These are phyloP conservation scores for Alethe diademata DNA, from an alignment of 2,113 vertebrate species.

Conservation along the genomic window DNA sequence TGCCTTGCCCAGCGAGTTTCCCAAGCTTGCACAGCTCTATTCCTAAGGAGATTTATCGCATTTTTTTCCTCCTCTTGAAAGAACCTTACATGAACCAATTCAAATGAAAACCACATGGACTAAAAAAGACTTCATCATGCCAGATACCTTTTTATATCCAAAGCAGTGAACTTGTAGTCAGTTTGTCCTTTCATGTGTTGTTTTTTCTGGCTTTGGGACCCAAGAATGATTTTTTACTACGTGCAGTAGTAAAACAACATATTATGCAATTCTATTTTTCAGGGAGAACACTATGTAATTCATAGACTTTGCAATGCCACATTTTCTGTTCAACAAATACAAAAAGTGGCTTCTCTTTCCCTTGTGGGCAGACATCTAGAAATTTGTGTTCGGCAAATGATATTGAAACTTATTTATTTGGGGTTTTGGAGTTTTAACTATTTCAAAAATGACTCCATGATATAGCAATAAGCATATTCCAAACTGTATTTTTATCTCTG, in stretches of 20 bases:
- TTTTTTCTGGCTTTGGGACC: slow-evolving; percentile 71
- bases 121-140: slow-evolving; percentile 53
- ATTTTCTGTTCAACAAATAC: slow-evolving; percentile 55
- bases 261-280: slow-evolving; percentile 76
- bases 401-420: slow-evolving; percentile 9
- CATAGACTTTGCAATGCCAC: slow-evolving; percentile 54
- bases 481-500: not conserved
- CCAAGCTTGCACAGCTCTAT: slow-evolving; percentile 51
- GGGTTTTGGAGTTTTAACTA: not conserved
- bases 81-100: slow-evolving; percentile 76
- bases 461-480: not conserved
- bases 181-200: slow-evolving; percentile 72
- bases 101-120: slow-evolving; percentile 76
- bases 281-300: slow-evolving; percentile 74
- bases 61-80: slow-evolving; percentile 68
- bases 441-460: not conserved
- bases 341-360: slow-evolving; percentile 36
- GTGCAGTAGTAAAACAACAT: slow-evolving; percentile 76
- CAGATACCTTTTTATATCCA: slow-evolving; percentile 73
- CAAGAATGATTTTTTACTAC: slow-evolving; percentile 74
- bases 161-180: slow-evolving; percentile 73
- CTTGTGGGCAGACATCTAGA: slow-evolving; percentile 44
- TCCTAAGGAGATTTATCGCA: slow-evolving; percentile 63
- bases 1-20: slow-evolving; percentile 50
- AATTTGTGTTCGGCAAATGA: slow-evolving; percentile 13